Conservation (phyloP, 2,113 vertebrate genomes). For the Laticauda laticaudata region DNA sequence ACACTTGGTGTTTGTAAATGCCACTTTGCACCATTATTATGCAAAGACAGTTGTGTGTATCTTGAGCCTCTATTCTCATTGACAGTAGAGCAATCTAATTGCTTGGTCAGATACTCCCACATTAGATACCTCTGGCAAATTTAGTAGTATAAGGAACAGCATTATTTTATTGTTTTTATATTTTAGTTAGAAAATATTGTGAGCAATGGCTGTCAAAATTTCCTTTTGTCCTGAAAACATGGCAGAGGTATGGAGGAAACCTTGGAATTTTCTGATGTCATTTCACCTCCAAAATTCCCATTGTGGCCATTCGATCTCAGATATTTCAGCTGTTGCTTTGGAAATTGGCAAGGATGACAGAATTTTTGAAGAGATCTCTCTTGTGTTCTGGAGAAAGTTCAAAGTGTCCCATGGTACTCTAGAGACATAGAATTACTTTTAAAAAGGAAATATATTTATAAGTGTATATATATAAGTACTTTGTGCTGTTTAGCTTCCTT, state of each 20-base stretch:
- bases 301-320: not conserved
- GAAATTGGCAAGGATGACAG: not conserved
- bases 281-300: not conserved
- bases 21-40: not conserved
- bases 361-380: not conserved
- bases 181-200: not conserved
- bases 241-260: not conserved
- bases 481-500: too few relatives aligned
- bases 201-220: not conserved
- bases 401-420: not conserved
- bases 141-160: not conserved
- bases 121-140: not conserved
- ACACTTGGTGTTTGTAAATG: slow-evolving; percentile 13
- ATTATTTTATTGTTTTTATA: not conserved
- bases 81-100: not conserved
- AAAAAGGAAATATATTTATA: not conserved
- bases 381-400: not conserved
- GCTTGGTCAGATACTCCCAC: not conserved
- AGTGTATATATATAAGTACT: too few relatives aligned
- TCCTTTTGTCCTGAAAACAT: not conserved
- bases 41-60: not conserved
- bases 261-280: not conserved
- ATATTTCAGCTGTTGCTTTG: not conserved
- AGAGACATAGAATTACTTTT: not conserved
- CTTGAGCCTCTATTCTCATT: slow-evolving; percentile 10